These are phyloP conservation scores for Dasypolia templi DNA, from an alignment of 2,888 invertebrate species.

Conservation along the genomic window DNA sequence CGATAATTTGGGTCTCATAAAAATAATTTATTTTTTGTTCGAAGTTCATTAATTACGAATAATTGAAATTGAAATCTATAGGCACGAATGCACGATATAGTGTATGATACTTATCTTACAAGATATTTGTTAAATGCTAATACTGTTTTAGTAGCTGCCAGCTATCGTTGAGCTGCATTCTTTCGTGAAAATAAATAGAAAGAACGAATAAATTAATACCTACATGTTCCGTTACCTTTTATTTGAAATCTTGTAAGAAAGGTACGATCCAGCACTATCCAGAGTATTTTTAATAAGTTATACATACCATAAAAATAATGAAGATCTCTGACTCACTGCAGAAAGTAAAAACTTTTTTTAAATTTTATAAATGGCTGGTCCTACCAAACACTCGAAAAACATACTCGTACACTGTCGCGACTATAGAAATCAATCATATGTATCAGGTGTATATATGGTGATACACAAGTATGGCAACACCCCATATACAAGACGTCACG, in stretches of 20 bases:
- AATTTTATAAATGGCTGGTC: slow-evolving; percentile 18
- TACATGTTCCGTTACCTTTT: too few species aligned
- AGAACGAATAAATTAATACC: too few species aligned
- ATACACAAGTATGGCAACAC: slow-evolving; percentile 89
- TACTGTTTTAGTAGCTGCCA: not conserved
- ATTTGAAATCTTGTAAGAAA: not conserved
- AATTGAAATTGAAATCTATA: slow-evolving; percentile 49
- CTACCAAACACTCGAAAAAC: not conserved
- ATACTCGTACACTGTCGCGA: slow-evolving; percentile 35
- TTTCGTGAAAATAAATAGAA: not conserved
- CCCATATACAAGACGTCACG: slow-evolving; percentile 97
- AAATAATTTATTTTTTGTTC: not conserved
- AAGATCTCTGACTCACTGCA: too few species aligned
- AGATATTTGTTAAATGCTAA: not conserved
- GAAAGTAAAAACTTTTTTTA: not conserved
- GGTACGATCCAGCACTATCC: not conserved
- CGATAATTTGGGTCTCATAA: slow-evolving; percentile 22
- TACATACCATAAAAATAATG: not conserved
- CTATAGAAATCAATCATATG: slow-evolving; percentile 64
- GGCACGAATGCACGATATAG: slow-evolving; percentile 51
- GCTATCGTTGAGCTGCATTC: not conserved
- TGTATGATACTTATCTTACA: not conserved
- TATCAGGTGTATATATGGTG: slow-evolving; percentile 85
- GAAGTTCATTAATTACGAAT: slow-evolving; percentile 14
- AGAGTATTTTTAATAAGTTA: not conserved